Conservation (phyloP, 1,140 invertebrate genomes). For the Solenopsis invicta region DNA sequence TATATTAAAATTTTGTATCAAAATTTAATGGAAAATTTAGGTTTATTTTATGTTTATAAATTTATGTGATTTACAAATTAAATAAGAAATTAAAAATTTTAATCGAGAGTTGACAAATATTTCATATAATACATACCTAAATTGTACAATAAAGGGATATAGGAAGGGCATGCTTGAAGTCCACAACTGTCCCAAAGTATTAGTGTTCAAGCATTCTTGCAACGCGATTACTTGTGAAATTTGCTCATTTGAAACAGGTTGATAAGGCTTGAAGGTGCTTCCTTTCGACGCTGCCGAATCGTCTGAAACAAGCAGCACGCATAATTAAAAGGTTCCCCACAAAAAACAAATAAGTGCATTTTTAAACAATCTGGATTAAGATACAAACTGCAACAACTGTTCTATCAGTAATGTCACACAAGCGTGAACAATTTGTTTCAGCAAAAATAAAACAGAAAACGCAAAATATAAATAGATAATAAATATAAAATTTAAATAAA, state of each 20-base stretch:
- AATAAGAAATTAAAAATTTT: neutral
- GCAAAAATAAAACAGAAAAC: too few relatives aligned
- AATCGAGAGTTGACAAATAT: neutral
- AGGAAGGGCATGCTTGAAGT: slow-evolving; percentile 89
- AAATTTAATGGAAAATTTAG: neutral
- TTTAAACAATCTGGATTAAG: too few relatives aligned
- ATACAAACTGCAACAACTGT: too few relatives aligned
- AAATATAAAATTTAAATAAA: too few relatives aligned
- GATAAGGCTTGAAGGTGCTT: slow-evolving; percentile 66
- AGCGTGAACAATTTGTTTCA: too few relatives aligned
- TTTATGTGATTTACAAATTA: neutral
- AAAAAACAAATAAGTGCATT: too few relatives aligned
- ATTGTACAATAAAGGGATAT: slow-evolving; percentile 89
- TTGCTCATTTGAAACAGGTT: slow-evolving; percentile 84
- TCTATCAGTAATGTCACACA: too few relatives aligned
- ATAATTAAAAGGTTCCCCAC: neutral
- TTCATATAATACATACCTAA: slow-evolving; percentile 84
- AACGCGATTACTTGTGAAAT: slow-evolving; percentile 88
- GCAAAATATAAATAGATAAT: too few relatives aligned
- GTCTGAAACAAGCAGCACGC: slow-evolving; percentile 34
- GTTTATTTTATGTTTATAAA: neutral
- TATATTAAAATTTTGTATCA: neutral
- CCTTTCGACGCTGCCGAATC: slow-evolving; percentile 24
- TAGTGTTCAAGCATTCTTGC: slow-evolving; percentile 88
- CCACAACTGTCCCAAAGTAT: slow-evolving; percentile 89